Evolutionary conservation across 1,140 invertebrate genomes (phyloP), one percentile per base, ranked within the genome.

Genomic region (Brevipalpus yothersi): DNA sequence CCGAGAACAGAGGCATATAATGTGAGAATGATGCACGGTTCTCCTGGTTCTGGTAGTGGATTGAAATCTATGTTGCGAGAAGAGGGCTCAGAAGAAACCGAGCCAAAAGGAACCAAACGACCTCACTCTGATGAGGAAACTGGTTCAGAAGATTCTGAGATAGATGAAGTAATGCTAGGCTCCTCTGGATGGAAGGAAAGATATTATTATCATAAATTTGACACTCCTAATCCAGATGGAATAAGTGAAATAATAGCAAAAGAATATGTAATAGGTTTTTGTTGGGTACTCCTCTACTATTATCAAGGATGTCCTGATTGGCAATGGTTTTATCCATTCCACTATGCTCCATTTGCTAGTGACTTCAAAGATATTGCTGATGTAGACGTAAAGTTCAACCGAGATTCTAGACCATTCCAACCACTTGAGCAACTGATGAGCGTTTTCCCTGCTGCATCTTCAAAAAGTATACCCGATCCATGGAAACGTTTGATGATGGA

Each of bases 281-380:
- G 90, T 73, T 99, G 95, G 95, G 94, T 99, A 9, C 74, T 98
- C 15, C 80, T 83, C 60, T 98, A 98, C 73, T 98, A 97, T 73
- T 97, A 97, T 75, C 93, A 96, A 79, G 95, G 95, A 51, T 98
- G 94, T 75, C 84, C 90, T 21, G 95, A 90, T 3, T 99, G 95
- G 95, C 89, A 94, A 72, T 99, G 95, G 95, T 98, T 95, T 75
- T 99, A 91, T 73, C 95, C 95, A 0, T 98, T 93, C 71, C 94
- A 99, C 73, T 99, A 98, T 77, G 94, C 95, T 3, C 94, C 94
- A n/a, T 99, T 99, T 76, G 94, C 95, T 5, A 96, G 92, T 2
- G 94, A 99, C 75, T 98, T 99, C 72, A 77, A 89, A 23, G 88
- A 95, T 68, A 86, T 98, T 45, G 79, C 78, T 56, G 81, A 84